Percentiles rank a stretch among this genome's conserved stretches.
These are phyloP conservation scores for Coranthus polyacanthus DNA, from an alignment of 2,797 vertebrate genomes.

Conservation along the genomic window DNA sequence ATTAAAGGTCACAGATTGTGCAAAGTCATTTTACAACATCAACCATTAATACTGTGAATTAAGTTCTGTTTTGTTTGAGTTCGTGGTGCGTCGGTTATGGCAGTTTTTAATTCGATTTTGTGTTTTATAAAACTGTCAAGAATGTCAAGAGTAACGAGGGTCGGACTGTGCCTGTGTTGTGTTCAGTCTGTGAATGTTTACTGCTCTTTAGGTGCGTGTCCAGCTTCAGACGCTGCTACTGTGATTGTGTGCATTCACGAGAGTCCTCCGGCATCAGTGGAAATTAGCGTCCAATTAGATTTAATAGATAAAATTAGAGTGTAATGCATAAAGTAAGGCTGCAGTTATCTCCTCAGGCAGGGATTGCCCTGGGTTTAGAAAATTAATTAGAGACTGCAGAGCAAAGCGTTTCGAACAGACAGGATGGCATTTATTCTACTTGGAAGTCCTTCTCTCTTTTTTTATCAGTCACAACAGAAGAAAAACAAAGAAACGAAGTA, in stretches of 20 bases:
- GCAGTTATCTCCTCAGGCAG: constrained; percentile 27
- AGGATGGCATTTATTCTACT: constrained; percentile 18
- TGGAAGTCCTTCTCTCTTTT: background rate
- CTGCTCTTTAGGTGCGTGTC: background rate
- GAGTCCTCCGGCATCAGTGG: constrained; percentile 32
- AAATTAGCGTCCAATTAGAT: constrained; percentile 56
- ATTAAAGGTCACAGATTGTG: no score
- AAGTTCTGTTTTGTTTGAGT: no score
- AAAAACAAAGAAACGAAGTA: constrained; percentile 2
- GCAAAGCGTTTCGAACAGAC: constrained; percentile 16
- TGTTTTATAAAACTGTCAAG: no score
- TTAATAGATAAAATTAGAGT: constrained; percentile 43
- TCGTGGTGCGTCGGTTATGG: no score
- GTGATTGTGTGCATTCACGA: constrained; percentile 12
- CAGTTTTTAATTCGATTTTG: no score
- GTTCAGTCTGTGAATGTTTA: no score
- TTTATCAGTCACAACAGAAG: constrained; percentile 11
- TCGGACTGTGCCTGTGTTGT: no score
- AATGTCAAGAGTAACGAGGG: no score
- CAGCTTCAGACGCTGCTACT: background rate
- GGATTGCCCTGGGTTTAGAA: constrained; percentile 39
- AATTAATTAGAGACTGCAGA: constrained; percentile 41
- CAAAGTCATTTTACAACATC: no score
- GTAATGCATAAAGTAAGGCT: constrained; percentile 24
- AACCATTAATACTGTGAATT: no score